phyloP scores from a whole-genome alignment of 2,888 invertebrate species.

The Ptycholaimellus sp. region DNA sequence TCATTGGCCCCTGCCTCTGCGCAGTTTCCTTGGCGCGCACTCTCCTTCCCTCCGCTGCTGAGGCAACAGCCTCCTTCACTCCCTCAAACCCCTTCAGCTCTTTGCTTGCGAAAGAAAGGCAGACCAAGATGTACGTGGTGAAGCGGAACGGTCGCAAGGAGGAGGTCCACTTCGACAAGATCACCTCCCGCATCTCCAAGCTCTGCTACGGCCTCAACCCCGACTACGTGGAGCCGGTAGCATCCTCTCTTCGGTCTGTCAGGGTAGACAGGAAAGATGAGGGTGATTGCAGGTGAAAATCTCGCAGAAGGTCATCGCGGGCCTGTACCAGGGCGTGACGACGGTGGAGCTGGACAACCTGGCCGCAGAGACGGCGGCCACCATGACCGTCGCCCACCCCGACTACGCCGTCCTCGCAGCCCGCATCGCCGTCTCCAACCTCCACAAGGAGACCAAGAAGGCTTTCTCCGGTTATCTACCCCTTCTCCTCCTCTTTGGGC shows the following conservation, averaged over 20 bases:
- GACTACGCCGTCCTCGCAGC: conserved; percentile 54
- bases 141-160: conserved; percentile 60
- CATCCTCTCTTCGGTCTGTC: not conserved
- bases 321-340: conserved; percentile 80
- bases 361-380: conserved; percentile 94
- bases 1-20: no score
- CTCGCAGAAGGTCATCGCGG: conserved; percentile 58
- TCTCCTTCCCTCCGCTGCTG: no score
- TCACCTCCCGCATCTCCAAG: conserved; percentile 78
- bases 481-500: not conserved
- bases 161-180: conserved; percentile 84
- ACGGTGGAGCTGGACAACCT: conserved; percentile 88
- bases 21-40: no score
- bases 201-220: conserved; percentile 79
- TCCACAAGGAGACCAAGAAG: conserved; percentile 92
- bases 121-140: no score
- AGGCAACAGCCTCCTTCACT: no score
- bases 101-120: no score
- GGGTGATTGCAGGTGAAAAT: conserved; percentile 12
- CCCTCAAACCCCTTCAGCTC: no score
- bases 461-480: conserved; percentile 37
- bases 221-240: conserved; percentile 83
- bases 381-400: conserved; percentile 84
- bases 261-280: not conserved
- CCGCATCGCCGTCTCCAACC: conserved; percentile 77